Conservation (phyloP, 2,113 vertebrate species). For the Chaetodon auriga region DNA sequence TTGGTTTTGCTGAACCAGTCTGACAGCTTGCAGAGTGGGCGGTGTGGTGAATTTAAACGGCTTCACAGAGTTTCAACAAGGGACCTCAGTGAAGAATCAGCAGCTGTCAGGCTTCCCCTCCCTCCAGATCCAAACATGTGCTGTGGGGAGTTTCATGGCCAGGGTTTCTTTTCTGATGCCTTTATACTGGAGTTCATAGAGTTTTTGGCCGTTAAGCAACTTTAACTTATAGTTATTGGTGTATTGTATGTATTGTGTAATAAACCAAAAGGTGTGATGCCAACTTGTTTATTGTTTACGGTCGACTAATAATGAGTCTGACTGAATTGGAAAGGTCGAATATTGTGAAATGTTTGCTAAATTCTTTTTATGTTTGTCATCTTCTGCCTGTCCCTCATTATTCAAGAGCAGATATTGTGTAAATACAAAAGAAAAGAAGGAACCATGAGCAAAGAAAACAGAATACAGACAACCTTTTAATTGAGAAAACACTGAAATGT, state of each 20-base stretch:
- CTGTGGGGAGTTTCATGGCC: not conserved
- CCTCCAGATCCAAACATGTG: constrained; percentile 51
- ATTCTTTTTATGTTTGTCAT: not conserved
- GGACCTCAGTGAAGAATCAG: constrained; percentile 60
- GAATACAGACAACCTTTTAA: not conserved
- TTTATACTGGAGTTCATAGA: not conserved
- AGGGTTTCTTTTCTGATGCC: not conserved
- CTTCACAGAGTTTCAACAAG: constrained; percentile 59
- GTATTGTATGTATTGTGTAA: not conserved
- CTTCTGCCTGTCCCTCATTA: not conserved
- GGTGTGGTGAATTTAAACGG: constrained; percentile 45
- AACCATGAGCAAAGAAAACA: not conserved
- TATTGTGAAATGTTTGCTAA: not conserved
- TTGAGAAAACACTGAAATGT: not conserved
- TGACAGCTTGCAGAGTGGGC: constrained; percentile 64
- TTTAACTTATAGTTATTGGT: not conserved
- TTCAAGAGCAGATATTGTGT: not conserved
- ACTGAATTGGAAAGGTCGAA: not conserved
- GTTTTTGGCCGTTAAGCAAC: not conserved
- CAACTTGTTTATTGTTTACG: not conserved
- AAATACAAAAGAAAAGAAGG: not conserved
- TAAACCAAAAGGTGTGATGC: not conserved
- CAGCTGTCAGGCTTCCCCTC: constrained; percentile 66
- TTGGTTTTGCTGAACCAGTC: constrained; percentile 65
- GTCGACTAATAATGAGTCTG: not conserved